phyloP scores from a whole-genome alignment of 2,113 vertebrate species.

The Myotis lucifugus region DNA sequence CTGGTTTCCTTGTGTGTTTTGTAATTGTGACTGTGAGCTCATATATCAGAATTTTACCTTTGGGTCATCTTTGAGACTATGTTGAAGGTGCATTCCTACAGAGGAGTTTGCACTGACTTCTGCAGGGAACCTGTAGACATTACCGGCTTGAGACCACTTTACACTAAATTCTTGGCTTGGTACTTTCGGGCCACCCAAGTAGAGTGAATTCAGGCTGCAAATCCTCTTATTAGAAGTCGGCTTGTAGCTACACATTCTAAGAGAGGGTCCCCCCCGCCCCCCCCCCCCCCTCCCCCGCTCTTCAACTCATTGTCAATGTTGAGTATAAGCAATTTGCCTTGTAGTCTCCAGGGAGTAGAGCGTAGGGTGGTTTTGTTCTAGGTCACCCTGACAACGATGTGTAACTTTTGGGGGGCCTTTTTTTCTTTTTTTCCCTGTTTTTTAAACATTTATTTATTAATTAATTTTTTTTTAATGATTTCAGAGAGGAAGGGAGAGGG shows the following conservation, averaged over 20 bases:
- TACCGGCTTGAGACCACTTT: constrained; percentile 58
- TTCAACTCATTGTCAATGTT: constrained; percentile 28
- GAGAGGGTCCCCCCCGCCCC: not conserved
- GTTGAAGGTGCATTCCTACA: constrained; percentile 36
- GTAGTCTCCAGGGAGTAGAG: not conserved
- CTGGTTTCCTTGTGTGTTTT: not conserved
- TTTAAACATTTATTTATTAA: too few species aligned
- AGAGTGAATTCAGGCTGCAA: constrained; percentile 55
- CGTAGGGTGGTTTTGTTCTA: not conserved
- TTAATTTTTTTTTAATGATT: too few species aligned
- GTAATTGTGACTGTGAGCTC: not conserved
- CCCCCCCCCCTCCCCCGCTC: too few species aligned
- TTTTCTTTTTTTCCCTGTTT: too few species aligned
- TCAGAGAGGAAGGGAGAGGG: too few species aligned
- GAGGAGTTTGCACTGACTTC: not conserved
- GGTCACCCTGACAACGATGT: not conserved
- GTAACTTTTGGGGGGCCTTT: not conserved
- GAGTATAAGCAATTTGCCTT: constrained; percentile 1
- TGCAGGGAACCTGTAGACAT: constrained; percentile 56
- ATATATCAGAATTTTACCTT: not conserved
- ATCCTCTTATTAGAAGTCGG: constrained; percentile 55
- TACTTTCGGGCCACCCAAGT: constrained; percentile 61
- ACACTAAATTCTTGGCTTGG: constrained; percentile 63
- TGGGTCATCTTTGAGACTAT: not conserved
- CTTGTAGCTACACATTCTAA: constrained; percentile 32